Evolutionary conservation across 2,888 invertebrate genomes (phyloP).

Genomic region (Allygus modestus): DNA sequence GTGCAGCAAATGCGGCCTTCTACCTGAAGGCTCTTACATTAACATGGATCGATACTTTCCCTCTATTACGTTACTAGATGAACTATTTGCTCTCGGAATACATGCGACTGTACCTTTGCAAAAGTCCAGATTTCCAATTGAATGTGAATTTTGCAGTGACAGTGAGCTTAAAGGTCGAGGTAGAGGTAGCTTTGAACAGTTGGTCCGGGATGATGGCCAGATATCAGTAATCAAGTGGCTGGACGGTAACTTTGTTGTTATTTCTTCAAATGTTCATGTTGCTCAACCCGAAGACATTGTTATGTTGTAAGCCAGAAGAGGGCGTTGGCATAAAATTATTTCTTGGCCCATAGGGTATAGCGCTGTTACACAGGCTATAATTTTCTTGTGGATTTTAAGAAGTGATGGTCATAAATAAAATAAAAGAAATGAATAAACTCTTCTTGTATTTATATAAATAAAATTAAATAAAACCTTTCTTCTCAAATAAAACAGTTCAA

Average conservation of each 20-base stretch:
- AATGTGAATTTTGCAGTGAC: conserved; percentile 32
- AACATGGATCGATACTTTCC: conserved; percentile 40
- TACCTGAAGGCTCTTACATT: not conserved
- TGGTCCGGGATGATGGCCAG: conserved; percentile 48
- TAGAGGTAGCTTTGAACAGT: conserved; percentile 34
- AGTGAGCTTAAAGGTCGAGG: not conserved
- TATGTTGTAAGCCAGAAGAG: too few relatives aligned
- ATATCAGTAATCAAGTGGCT: conserved; percentile 26
- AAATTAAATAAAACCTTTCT: too few relatives aligned
- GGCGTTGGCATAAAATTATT: too few relatives aligned
- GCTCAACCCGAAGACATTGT: conserved; percentile 22
- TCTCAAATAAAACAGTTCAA: too few relatives aligned
- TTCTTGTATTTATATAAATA: too few relatives aligned
- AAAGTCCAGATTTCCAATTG: conserved; percentile 32
- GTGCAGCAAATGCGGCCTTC: too few relatives aligned
- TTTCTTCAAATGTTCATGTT: conserved; percentile 37
- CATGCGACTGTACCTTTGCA: conserved; percentile 5
- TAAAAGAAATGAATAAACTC: too few relatives aligned
- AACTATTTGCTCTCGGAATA: not conserved
- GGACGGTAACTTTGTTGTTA: conserved; percentile 32
- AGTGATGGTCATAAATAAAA: too few relatives aligned
- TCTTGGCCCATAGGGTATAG: too few relatives aligned
- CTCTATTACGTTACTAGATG: not conserved
- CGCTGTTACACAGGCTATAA: too few relatives aligned
- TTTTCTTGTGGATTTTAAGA: too few relatives aligned